Conservation (phyloP, 2,797 vertebrate genomes). For the Myotis vivesi region DNA sequence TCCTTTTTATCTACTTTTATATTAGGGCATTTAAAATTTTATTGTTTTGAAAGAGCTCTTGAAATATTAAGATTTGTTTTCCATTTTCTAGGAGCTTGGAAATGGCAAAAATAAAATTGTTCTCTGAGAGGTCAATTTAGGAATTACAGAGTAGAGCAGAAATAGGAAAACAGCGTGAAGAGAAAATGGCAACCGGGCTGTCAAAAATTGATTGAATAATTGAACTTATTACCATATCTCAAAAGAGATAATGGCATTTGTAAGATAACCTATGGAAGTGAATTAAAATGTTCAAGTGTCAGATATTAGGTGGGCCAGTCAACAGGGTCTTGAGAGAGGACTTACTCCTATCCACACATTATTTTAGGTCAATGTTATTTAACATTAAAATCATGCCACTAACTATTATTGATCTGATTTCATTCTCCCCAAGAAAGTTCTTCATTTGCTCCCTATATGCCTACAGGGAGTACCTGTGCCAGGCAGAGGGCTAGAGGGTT, state of each 20-base stretch:
- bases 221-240: neutral
- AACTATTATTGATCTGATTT: constrained; percentile 34
- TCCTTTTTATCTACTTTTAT: neutral
- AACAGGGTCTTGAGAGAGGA: neutral
- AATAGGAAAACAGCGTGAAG: neutral
- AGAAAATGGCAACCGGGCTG: neutral
- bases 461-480: neutral
- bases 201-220: constrained; percentile 9
- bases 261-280: neutral
- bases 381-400: constrained; percentile 8
- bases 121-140: neutral
- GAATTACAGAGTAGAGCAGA: neutral
- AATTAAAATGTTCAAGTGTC: neutral
- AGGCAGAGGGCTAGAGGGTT: constrained; percentile 4
- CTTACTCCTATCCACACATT: neutral
- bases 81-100: neutral
- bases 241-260: neutral
- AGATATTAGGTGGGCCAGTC: neutral
- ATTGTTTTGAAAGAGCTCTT: neutral
- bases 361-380: neutral
- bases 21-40: neutral
- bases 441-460: neutral
- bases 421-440: neutral
- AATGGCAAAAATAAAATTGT: neutral
- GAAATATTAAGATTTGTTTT: constrained; percentile 17